Evolutionary conservation across 2,888 invertebrate species (phyloP).

Genomic region (Troilus luridus): DNA sequence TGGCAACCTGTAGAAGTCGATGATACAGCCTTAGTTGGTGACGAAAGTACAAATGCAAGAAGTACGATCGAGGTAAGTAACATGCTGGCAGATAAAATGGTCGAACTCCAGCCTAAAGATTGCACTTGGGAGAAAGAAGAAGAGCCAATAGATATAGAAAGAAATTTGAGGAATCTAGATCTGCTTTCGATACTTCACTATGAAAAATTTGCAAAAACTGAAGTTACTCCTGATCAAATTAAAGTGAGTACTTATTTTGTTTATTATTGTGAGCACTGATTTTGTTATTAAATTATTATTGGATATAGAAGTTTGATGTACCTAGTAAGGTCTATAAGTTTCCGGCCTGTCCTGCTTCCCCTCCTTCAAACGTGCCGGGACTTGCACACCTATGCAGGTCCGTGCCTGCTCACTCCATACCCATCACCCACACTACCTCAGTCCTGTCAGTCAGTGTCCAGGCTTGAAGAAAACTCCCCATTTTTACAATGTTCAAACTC

Average conservation of each 20-base stretch:
- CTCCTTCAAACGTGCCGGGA: no score
- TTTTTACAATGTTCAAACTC: no score
- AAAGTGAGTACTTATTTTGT: neutral
- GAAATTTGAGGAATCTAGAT: constrained; percentile 73
- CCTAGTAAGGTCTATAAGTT: no score
- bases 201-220: constrained; percentile 73
- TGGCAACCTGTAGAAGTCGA: constrained; percentile 57
- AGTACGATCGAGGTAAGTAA: constrained; percentile 62
- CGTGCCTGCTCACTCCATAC: no score
- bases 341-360: no score
- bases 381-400: no score
- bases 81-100: constrained; percentile 60
- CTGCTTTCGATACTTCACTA: constrained; percentile 81
- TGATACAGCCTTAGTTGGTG: constrained; percentile 50
- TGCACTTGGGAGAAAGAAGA: constrained; percentile 72
- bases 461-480: no score
- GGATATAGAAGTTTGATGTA: no score
- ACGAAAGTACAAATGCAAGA: constrained; percentile 54
- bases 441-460: no score
- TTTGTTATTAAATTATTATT: neutral
- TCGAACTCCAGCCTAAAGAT: constrained; percentile 51
- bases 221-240: neutral
- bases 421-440: no score
- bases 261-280: neutral
- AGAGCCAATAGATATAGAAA: constrained; percentile 80